Percentiles rank a stretch among this genome's conserved stretches.
Evolutionary conservation across 2,888 invertebrate genomes (phyloP).

Genomic region (Zygaena filipendulae): DNA sequence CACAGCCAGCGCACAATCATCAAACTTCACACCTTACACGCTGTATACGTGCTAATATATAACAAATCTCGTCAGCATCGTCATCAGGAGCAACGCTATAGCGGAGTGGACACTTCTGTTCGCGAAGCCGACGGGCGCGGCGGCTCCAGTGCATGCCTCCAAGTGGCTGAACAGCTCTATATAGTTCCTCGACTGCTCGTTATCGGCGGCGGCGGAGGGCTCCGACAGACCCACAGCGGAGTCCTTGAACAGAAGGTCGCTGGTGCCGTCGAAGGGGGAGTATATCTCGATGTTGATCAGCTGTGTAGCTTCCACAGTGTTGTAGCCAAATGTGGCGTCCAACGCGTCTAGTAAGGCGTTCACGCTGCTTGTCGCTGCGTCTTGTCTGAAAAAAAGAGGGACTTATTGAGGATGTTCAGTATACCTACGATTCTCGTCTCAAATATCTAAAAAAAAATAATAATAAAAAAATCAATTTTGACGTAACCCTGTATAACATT

Average conservation of each 20-base stretch:
- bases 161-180: conserved; percentile 62
- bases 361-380: conserved; percentile 34
- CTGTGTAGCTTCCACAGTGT: conserved; percentile 30
- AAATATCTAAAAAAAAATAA: no score
- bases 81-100: conserved; percentile 28
- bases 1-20: no score
- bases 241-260: conserved; percentile 72
- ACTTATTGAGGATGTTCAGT: no score
- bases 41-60: conserved; percentile 28
- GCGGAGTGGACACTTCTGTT: conserved; percentile 29
- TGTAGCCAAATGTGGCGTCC: conserved; percentile 63
- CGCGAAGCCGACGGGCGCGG: conserved; percentile 24
- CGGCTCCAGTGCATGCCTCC: conserved; percentile 37
- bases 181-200: conserved; percentile 62
- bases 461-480: no score
- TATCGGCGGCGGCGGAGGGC: conserved; percentile 30
- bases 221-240: conserved; percentile 67
- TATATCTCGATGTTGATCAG: conserved; percentile 66
- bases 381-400: conserved; percentile 29
- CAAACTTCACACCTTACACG: no score
- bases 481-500: no score
- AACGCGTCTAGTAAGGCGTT: conserved; percentile 50
- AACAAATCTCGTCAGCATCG: conserved; percentile 27
- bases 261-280: conserved; percentile 61
- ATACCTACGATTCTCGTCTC: no score